These are phyloP conservation scores for Caenorhabditis sinica DNA, from an alignment of 2,888 invertebrate genomes.

Conservation along the genomic window DNA sequence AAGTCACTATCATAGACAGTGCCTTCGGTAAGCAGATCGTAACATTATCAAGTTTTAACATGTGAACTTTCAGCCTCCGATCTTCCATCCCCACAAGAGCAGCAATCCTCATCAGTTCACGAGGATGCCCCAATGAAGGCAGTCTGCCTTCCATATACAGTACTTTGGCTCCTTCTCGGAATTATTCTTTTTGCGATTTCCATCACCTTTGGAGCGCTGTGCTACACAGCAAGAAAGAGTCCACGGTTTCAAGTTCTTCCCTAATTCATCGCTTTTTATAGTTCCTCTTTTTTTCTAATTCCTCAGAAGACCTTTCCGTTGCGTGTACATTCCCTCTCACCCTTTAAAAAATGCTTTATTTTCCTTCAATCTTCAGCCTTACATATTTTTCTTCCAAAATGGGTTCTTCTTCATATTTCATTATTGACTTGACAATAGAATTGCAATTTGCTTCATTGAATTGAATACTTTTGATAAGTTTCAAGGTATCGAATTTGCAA, in stretches of 20 bases:
- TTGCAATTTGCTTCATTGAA: no score
- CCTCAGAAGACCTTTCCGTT: conserved; percentile 63
- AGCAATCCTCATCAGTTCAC: conserved; percentile 49
- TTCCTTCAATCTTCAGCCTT: conserved; percentile 20
- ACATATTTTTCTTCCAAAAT: conserved; percentile 49
- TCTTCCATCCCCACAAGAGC: conserved; percentile 62
- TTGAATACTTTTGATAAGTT: no score
- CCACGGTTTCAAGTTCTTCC: conserved; percentile 71
- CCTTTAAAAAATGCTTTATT: conserved; percentile 31
- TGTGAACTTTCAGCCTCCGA: conserved; percentile 56
- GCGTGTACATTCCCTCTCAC: conserved; percentile 53
- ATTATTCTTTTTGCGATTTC: conserved; percentile 70
- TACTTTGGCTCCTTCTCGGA: conserved; percentile 73
- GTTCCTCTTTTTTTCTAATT: conserved; percentile 18
- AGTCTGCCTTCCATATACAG: conserved; percentile 72
- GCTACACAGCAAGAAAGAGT: conserved; percentile 68
- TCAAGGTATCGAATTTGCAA: no score
- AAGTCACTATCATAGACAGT: conserved; percentile 81
- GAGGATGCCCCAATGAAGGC: conserved; percentile 45
- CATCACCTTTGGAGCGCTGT: conserved; percentile 69
- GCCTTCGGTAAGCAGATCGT: conserved; percentile 70
- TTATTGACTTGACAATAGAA: background rate
- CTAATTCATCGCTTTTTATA: conserved; percentile 9
- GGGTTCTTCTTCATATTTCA: conserved; percentile 39
- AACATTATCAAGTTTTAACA: background rate